Conservation (phyloP, 2,113 vertebrate genomes). For the Thermophis baileyi region DNA sequence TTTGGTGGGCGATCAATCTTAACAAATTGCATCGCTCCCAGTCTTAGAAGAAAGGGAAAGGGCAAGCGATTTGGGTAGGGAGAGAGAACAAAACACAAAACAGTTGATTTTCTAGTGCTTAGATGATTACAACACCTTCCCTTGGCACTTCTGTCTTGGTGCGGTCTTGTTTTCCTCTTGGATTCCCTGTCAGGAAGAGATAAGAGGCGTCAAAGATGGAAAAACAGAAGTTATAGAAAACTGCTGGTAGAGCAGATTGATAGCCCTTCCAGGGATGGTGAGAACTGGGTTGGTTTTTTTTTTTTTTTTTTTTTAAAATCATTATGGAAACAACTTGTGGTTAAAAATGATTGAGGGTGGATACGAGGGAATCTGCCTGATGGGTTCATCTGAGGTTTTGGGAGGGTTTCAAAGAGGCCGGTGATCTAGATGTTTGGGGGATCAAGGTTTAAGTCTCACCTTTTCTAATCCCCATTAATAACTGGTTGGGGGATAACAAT, state of each 20-base stretch:
- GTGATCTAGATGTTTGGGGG: background rate
- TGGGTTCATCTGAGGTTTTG: background rate
- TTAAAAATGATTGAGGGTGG: background rate
- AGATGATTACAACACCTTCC: conserved; percentile 42
- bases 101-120: conserved; percentile 47
- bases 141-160: background rate
- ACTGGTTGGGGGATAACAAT: background rate
- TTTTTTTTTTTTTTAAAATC: background rate
- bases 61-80: conserved; percentile 1
- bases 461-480: background rate
- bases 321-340: background rate
- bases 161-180: background rate
- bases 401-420: background rate
- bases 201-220: background rate
- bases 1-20: conserved; percentile 64
- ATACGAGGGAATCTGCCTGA: background rate
- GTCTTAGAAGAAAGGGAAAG: conserved; percentile 29
- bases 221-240: conserved; percentile 7
- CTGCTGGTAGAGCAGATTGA: background rate
- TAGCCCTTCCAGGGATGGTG: background rate
- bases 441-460: background rate
- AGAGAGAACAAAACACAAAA: background rate
- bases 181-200: background rate
- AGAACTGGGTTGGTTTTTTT: background rate
- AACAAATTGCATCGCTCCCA: conserved; percentile 29